Conservation (phyloP, 1,140 invertebrate species). For the silkworm (Bombyx mori) region DNA sequence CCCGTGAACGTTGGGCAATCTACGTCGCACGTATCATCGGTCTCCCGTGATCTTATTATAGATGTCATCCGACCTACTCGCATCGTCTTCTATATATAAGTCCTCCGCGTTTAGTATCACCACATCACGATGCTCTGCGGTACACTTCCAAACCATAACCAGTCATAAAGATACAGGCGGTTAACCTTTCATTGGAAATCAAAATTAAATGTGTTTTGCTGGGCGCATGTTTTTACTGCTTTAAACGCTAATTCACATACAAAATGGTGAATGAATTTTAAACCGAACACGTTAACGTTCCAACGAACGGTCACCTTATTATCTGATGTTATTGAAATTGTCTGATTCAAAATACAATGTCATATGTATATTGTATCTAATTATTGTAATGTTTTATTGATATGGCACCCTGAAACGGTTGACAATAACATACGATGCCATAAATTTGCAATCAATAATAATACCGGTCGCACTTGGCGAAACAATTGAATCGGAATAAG, state of each 20-base stretch:
- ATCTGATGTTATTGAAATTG: too few species aligned
- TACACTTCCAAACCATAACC: constrained; percentile 20
- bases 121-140: constrained; percentile 22
- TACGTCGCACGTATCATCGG: constrained; percentile 45
- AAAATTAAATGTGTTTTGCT: too few species aligned
- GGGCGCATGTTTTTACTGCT: too few species aligned
- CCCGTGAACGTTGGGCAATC: constrained; percentile 56
- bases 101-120: constrained; percentile 31
- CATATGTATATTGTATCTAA: constrained; percentile 3
- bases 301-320: too few species aligned
- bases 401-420: constrained; percentile 19
- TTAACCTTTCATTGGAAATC: too few species aligned
- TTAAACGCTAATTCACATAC: too few species aligned
- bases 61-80: constrained; percentile 66
- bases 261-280: too few species aligned
- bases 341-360: background rate
- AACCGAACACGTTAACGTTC: too few species aligned
- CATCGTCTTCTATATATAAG: constrained; percentile 68
- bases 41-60: constrained; percentile 67
- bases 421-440: constrained; percentile 20
- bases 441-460: constrained; percentile 55
- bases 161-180: background rate
- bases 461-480: constrained; percentile 26
- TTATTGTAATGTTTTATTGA: constrained; percentile 3
- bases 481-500: constrained; percentile 57